A percentile compares a stretch with the other conserved stretches of the same genome.
These are phyloP conservation scores for Patagioenas fasciata DNA, from an alignment of 2,113 vertebrate genomes.

Conservation along the genomic window DNA sequence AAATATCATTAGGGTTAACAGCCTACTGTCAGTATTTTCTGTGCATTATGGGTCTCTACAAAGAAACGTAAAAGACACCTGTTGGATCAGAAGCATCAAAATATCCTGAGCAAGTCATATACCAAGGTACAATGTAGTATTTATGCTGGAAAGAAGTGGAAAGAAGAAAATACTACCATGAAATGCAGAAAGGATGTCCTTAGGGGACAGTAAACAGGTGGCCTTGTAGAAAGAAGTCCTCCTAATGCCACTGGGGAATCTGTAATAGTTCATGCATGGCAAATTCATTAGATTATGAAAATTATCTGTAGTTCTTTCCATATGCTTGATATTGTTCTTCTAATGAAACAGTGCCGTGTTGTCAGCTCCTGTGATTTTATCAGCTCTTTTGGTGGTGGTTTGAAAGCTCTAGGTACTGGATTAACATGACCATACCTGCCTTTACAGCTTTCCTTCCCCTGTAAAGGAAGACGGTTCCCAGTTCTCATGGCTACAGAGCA, in stretches of 20 bases:
- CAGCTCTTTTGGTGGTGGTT: neutral
- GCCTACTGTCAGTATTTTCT: neutral
- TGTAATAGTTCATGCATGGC: neutral
- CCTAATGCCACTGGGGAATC: neutral
- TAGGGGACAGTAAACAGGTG: neutral
- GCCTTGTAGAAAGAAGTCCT: neutral
- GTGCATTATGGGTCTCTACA: neutral
- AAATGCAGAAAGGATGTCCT: neutral
- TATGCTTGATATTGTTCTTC: neutral
- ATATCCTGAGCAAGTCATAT: neutral
- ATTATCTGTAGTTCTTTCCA: neutral
- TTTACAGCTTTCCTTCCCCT: neutral
- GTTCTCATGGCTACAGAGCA: neutral
- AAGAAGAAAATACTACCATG: neutral
- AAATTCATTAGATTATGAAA: neutral
- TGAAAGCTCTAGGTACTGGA: neutral
- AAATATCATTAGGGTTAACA: neutral
- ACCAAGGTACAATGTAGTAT: neutral
- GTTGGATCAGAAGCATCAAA: neutral
- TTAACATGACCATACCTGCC: neutral
- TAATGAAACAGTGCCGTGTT: neutral
- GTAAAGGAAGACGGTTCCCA: neutral
- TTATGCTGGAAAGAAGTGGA: neutral
- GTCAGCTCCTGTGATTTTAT: neutral
- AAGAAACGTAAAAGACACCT: neutral